These are phyloP conservation scores for Propsilocerus akamusi DNA, from an alignment of 1,140 invertebrate genomes.

Conservation along the genomic window DNA sequence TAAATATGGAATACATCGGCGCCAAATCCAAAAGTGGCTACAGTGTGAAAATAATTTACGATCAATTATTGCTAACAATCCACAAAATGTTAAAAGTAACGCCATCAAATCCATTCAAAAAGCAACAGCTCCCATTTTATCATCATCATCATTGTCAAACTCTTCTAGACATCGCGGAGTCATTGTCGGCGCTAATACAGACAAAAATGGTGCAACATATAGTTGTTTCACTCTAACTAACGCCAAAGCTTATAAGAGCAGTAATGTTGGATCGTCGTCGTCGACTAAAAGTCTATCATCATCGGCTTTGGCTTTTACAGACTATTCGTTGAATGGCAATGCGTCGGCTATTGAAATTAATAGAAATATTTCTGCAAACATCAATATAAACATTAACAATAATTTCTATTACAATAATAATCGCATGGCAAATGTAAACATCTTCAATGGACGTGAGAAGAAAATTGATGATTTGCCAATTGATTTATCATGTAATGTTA, in stretches of 20 bases:
- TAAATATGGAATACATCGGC: constrained; percentile 68
- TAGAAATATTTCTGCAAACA: no score
- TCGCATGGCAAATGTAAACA: background rate
- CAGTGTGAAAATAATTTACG: constrained; percentile 57
- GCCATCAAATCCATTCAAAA: constrained; percentile 7
- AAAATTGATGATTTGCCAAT: background rate
- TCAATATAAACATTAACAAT: no score
- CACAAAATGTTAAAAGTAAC: constrained; percentile 13
- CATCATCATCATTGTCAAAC: background rate
- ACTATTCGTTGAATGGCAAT: background rate
- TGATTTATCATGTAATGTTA: background rate
- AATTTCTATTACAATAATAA: background rate
- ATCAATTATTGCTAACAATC: constrained; percentile 36
- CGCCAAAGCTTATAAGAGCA: constrained; percentile 5
- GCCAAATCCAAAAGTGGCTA: constrained; percentile 78
- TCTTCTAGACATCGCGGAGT: background rate
- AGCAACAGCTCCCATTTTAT: constrained; percentile 6
- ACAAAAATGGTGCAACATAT: constrained; percentile 1
- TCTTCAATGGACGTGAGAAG: no score
- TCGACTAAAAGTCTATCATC: constrained; percentile 1
- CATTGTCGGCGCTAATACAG: background rate
- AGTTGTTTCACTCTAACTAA: constrained; percentile 10
- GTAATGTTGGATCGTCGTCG: background rate
- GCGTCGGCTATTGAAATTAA: background rate
- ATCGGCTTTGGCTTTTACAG: background rate